These are phyloP conservation scores for Argyrosomus regius DNA, from an alignment of 2,797 vertebrate species.

Conservation along the genomic window DNA sequence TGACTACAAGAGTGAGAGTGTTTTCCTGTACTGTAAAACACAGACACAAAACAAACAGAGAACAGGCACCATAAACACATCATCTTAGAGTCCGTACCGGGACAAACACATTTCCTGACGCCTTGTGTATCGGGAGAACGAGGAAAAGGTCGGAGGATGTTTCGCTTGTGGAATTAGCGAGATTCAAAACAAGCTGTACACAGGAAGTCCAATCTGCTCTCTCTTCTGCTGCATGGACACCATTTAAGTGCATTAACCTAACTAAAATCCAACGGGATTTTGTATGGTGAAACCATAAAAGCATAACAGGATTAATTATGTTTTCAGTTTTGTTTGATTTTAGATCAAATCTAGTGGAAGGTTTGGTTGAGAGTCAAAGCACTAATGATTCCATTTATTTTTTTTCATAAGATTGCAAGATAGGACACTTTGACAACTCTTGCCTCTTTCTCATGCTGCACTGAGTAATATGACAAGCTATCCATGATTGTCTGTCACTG, in stretches of 20 bases:
- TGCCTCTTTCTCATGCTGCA: background rate
- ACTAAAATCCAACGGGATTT: background rate
- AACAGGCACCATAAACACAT: background rate
- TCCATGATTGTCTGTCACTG: background rate
- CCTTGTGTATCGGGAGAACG: constrained; percentile 8
- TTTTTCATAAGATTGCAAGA: too few species aligned
- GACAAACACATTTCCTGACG: constrained; percentile 28
- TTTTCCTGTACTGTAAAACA: constrained; percentile 13
- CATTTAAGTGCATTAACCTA: background rate
- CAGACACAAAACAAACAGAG: constrained; percentile 14
- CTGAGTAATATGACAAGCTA: background rate
- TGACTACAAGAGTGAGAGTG: background rate
- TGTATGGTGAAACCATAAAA: background rate
- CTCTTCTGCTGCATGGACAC: background rate
- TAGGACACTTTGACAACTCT: too few species aligned
- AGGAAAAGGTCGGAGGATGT: constrained; percentile 11
- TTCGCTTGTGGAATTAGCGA: constrained; percentile 19
- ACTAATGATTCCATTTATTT: background rate
- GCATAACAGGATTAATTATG: background rate
- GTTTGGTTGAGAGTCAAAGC: background rate
- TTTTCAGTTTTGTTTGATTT: background rate
- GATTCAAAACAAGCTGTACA: constrained; percentile 7
- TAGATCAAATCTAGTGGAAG: background rate
- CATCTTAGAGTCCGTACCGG: background rate
- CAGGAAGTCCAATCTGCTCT: constrained; percentile 25